These are phyloP conservation scores for Rhinolophus ferrumequinum DNA, from an alignment of 2,113 vertebrate genomes.

Conservation along the genomic window DNA sequence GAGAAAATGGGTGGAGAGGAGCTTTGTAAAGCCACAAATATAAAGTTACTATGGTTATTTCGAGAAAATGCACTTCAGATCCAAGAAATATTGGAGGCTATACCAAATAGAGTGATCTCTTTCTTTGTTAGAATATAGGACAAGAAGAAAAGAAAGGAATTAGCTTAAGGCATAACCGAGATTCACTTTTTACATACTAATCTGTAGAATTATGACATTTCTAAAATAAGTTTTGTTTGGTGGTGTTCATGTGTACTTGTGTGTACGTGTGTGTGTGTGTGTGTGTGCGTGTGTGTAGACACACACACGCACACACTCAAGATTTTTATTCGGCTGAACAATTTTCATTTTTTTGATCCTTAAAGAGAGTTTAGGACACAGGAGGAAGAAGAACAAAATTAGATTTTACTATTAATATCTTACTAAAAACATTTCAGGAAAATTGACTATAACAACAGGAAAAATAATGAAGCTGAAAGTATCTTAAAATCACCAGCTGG, in stretches of 20 bases:
- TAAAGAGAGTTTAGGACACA: neutral
- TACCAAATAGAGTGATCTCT: neutral
- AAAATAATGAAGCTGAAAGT: neutral
- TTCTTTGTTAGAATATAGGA: constrained; percentile 26
- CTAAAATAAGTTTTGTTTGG: neutral
- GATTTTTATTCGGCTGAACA: constrained; percentile 44
- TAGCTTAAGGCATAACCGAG: neutral
- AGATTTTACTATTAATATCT: constrained; percentile 16
- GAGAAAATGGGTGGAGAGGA: neutral
- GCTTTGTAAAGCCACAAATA: neutral
- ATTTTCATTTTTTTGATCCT: constrained; percentile 43
- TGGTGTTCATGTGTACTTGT: neutral
- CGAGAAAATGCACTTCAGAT: constrained; percentile 18
- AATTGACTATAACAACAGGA: neutral
- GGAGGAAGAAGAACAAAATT: neutral
- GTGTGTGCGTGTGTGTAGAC: rapidly evolving
- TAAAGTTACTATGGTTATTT: neutral
- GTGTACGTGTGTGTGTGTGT: neutral
- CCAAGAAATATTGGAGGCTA: neutral
- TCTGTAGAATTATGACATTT: neutral
- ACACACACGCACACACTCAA: neutral
- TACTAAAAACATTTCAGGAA: neutral
- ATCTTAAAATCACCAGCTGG: neutral
- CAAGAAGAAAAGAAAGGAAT: neutral
- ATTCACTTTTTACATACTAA: neutral